These are phyloP conservation scores for Branchipolynoe longqiensis DNA, from an alignment of 2,888 invertebrate species.

Conservation along the genomic window DNA sequence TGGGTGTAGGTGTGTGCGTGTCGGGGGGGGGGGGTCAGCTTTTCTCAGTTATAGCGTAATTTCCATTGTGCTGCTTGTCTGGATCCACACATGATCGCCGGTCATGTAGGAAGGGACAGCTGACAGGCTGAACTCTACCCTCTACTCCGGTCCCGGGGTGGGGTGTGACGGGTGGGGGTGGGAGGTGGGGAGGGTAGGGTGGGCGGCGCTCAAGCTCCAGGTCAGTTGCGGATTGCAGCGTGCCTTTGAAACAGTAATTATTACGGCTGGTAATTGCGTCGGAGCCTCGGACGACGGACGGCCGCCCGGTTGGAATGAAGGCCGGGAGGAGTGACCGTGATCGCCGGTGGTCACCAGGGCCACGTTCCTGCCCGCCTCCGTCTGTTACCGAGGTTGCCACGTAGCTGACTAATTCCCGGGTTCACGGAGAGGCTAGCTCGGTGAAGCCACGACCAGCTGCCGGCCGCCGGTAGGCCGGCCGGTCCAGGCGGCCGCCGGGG, in stretches of 20 bases:
- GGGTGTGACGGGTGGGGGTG: no score
- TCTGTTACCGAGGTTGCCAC: conserved; percentile 10
- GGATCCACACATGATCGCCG: no score
- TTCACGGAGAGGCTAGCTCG: conserved; percentile 11
- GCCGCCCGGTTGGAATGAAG: no score
- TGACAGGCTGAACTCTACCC: background rate
- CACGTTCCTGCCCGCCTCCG: conserved; percentile 16
- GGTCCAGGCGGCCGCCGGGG: background rate
- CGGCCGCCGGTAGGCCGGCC: background rate
- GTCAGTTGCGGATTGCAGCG: conserved; percentile 18
- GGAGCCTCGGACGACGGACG: background rate
- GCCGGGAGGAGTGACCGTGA: conserved; percentile 19
- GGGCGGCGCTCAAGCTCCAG: background rate
- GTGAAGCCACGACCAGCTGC: background rate
- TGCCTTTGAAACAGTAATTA: conserved; percentile 53
- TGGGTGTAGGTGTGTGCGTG: no score
- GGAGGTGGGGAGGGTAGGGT: no score
- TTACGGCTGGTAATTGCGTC: conserved; percentile 35
- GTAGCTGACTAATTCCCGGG: conserved; percentile 31
- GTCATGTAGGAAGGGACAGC: background rate
- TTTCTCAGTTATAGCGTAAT: no score
- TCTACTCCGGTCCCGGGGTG: conserved; percentile 21
- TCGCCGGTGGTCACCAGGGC: conserved; percentile 14
- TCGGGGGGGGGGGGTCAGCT: no score
- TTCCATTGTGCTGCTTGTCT: no score